Evolutionary conservation across 1,140 invertebrate genomes (phyloP).

Genomic region (Aphelinus certus): DNA sequence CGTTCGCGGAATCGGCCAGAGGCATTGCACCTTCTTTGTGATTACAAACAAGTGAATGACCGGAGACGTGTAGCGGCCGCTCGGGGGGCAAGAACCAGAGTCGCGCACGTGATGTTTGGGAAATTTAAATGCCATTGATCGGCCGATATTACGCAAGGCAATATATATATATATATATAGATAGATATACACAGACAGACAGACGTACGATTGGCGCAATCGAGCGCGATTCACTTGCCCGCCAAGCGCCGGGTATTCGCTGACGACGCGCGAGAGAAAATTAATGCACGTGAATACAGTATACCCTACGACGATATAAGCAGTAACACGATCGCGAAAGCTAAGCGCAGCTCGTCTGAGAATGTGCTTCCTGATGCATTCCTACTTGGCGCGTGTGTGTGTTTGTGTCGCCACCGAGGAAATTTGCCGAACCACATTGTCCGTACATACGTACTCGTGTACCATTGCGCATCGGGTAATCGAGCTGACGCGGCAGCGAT

Average conservation of each 20-base stretch:
- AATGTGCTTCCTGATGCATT: slow-evolving; percentile 47
- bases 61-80: too few species aligned
- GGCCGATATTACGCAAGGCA: slow-evolving; percentile 14
- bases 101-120: background rate
- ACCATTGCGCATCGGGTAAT: too few species aligned
- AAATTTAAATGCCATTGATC: slow-evolving; percentile 21
- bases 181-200: too few species aligned
- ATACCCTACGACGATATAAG: background rate
- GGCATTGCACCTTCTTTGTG: too few species aligned
- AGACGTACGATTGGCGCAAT: slow-evolving; percentile 7
- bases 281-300: slow-evolving; percentile 4
- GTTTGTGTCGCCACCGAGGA: slow-evolving; percentile 16
- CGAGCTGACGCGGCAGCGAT: too few species aligned
- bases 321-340: slow-evolving; percentile 30
- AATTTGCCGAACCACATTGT: slow-evolving; percentile 9
- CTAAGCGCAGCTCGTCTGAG: slow-evolving; percentile 41
- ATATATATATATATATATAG: too few species aligned
- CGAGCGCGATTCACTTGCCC: slow-evolving; percentile 7
- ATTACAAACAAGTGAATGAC: too few species aligned
- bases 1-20: too few species aligned
- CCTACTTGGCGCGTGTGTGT: slow-evolving; percentile 14
- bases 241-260: slow-evolving; percentile 8
- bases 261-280: slow-evolving; percentile 1
- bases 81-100: too few species aligned
- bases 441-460: background rate